A percentile compares a stretch with the other conserved stretches of the same genome.
Evolutionary conservation across 2,113 vertebrate species (phyloP).

Genomic region (Rhinolophus ferrumequinum): DNA sequence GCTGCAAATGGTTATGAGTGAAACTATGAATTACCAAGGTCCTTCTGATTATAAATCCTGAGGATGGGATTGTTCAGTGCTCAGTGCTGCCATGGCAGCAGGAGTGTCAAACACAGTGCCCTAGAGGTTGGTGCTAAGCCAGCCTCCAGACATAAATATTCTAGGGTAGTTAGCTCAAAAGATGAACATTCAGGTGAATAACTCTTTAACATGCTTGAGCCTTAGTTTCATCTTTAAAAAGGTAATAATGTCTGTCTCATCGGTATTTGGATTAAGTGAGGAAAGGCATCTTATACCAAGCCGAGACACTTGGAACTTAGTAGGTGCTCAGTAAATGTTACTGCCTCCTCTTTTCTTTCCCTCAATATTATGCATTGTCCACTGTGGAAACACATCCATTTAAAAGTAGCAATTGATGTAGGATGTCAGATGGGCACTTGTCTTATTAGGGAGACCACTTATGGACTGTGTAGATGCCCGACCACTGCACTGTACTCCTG

Average conservation of each 20-base stretch:
- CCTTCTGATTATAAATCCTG: background rate
- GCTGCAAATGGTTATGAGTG: background rate
- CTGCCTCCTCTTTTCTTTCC: background rate
- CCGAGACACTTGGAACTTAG: background rate
- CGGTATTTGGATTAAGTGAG: background rate
- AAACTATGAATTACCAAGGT: background rate
- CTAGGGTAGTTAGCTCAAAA: background rate
- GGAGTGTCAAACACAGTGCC: background rate
- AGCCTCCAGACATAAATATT: background rate
- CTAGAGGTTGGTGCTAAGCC: background rate
- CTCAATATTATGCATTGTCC: background rate
- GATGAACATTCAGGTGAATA: background rate
- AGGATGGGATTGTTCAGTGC: background rate
- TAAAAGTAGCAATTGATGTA: background rate
- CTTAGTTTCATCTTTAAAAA: background rate
- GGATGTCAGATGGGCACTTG: too few relatives aligned
- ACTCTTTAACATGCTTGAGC: background rate
- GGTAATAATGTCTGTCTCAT: background rate
- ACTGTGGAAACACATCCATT: slow-evolving; percentile 3
- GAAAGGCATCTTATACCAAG: background rate
- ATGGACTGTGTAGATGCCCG: too few relatives aligned
- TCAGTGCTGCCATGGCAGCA: background rate
- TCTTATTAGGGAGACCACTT: too few relatives aligned
- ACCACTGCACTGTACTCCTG: too few relatives aligned
- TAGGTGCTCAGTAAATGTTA: background rate